Percentiles rank a stretch among this genome's conserved stretches.
These are phyloP conservation scores for Haemorhous mexicanus DNA, from an alignment of 2,113 vertebrate genomes.

Conservation along the genomic window DNA sequence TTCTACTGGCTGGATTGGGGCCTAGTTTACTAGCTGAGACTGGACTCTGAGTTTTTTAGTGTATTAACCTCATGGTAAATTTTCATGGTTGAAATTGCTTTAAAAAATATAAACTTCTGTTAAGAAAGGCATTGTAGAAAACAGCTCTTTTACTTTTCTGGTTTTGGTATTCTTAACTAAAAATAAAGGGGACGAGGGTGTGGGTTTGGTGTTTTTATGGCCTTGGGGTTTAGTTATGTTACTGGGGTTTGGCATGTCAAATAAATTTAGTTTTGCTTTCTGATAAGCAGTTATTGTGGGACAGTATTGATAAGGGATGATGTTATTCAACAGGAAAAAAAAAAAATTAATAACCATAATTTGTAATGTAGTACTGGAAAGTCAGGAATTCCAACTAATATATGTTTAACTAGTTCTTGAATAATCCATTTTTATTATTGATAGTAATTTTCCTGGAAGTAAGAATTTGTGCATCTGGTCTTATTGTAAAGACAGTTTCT, in stretches of 20 bases:
- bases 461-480: neutral
- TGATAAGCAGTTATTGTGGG: neutral
- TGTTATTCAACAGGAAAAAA: neutral
- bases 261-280: neutral
- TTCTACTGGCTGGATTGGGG: neutral
- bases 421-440: neutral
- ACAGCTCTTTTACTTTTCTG: neutral
- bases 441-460: neutral
- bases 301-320: neutral
- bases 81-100: neutral
- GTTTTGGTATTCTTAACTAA: neutral
- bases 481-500: neutral
- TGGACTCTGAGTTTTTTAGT: neutral
- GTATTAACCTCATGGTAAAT: neutral
- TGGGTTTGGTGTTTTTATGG: accelerated
- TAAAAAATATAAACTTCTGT: accelerated
- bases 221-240: neutral
- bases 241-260: neutral
- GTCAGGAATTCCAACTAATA: neutral
- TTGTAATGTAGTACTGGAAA: neutral
- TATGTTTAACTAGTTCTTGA: neutral
- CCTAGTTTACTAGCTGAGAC: neutral
- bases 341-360: neutral
- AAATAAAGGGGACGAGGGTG: neutral
- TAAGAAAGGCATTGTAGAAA: neutral